Conservation (phyloP, 2,113 vertebrate genomes). For the Pogonocichla stellata region DNA sequence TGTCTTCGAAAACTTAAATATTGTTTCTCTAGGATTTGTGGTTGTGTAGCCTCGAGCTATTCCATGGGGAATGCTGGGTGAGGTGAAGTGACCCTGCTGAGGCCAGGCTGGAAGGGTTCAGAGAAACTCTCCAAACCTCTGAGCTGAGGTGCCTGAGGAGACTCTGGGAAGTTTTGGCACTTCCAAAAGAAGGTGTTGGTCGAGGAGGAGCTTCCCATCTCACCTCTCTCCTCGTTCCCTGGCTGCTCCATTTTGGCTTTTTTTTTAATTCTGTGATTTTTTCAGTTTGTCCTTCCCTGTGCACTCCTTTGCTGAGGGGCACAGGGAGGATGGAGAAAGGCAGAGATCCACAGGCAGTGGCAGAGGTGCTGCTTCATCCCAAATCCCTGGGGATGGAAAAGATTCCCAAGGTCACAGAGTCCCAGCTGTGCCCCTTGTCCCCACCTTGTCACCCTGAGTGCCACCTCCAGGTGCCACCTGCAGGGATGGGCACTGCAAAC, state of each 20-base stretch:
- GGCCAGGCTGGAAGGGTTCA: neutral
- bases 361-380: neutral
- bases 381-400: neutral
- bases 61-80: neutral
- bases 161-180: neutral
- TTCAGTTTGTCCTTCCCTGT: neutral
- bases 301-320: neutral
- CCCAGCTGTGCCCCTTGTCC: neutral
- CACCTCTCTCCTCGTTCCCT: neutral
- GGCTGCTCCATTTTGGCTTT: neutral
- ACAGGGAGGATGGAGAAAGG: neutral
- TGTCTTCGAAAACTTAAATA: conserved; percentile 62
- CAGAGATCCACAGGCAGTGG: neutral
- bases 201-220: neutral
- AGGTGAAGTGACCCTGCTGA: neutral
- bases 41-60: neutral
- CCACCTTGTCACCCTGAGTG: neutral
- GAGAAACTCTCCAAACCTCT: neutral
- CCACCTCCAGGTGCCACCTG: neutral
- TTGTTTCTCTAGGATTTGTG: conserved; percentile 61
- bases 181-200: neutral
- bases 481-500: neutral
- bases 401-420: accelerated
- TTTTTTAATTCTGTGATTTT: accelerated
- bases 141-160: neutral